Conservation (phyloP, 2,797 vertebrate species). For the Sternarchorhynchus goeldii region DNA sequence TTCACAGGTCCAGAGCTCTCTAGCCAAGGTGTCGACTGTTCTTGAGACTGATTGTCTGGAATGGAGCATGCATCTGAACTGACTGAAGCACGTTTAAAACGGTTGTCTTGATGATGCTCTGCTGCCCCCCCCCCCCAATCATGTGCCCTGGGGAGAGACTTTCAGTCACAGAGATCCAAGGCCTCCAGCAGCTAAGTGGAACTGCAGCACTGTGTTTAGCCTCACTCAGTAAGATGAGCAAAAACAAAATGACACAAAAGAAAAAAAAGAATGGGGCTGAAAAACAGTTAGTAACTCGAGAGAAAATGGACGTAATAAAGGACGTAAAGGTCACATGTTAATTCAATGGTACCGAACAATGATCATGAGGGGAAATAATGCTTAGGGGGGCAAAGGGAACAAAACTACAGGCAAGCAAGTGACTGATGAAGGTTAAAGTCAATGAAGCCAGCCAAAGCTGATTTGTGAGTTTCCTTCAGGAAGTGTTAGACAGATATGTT, state of each 20-base stretch:
- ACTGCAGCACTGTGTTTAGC: neutral
- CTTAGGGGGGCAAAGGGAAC: neutral
- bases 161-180: neutral
- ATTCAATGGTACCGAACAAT: constrained; percentile 39
- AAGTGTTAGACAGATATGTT: constrained; percentile 54
- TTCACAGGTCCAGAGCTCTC: constrained; percentile 4
- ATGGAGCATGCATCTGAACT: constrained; percentile 34
- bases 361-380: constrained; percentile 48
- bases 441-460: constrained; percentile 23
- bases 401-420: constrained; percentile 23
- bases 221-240: constrained; percentile 16
- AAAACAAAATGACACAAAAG: neutral
- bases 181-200: constrained; percentile 12
- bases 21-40: constrained; percentile 13
- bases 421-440: constrained; percentile 18
- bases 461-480: constrained; percentile 29
- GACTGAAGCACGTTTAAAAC: constrained; percentile 68
- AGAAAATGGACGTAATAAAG: constrained; percentile 16
- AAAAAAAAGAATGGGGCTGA: constrained; percentile 40
- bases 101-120: constrained; percentile 62
- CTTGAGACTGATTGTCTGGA: constrained; percentile 13
- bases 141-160: neutral
- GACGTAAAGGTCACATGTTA: constrained; percentile 54
- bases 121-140: neutral
- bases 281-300: constrained; percentile 53